These are phyloP conservation scores for Suillia variegata DNA, from an alignment of 2,888 invertebrate genomes.

Conservation along the genomic window DNA sequence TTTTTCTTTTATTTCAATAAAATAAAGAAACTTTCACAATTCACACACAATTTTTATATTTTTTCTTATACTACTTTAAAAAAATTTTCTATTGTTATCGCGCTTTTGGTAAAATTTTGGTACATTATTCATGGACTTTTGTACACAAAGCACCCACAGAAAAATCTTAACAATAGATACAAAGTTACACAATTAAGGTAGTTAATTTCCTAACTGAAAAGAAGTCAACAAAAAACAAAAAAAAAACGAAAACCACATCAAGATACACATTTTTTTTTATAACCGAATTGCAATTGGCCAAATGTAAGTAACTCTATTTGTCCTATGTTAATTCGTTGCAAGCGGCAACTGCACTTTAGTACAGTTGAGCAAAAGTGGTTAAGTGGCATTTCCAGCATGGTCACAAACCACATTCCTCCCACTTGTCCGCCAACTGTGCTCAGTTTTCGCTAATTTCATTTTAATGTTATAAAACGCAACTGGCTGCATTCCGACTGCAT, in stretches of 20 bases:
- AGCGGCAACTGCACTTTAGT: neutral
- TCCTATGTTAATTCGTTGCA: neutral
- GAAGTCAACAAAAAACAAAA: neutral
- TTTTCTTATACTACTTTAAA: no score
- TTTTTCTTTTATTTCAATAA: neutral
- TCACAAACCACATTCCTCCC: neutral
- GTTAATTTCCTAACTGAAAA: neutral
- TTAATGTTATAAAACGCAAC: no score
- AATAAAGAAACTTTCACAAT: constrained; percentile 3
- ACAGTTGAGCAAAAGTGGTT: neutral
- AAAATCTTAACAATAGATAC: neutral
- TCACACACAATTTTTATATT: neutral
- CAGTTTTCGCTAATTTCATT: no score
- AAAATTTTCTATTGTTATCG: no score
- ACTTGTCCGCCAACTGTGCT: no score
- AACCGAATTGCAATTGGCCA: neutral
- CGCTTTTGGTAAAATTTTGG: no score
- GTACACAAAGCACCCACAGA: neutral
- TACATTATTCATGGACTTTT: no score
- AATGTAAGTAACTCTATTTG: no score
- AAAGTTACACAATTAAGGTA: neutral
- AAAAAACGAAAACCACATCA: no score
- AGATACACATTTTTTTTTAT: neutral
- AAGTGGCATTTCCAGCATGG: neutral
- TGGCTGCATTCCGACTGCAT: no score